These are phyloP conservation scores for Poeciliopsis turneri DNA, from an alignment of 2,797 vertebrate genomes.

Conservation along the genomic window DNA sequence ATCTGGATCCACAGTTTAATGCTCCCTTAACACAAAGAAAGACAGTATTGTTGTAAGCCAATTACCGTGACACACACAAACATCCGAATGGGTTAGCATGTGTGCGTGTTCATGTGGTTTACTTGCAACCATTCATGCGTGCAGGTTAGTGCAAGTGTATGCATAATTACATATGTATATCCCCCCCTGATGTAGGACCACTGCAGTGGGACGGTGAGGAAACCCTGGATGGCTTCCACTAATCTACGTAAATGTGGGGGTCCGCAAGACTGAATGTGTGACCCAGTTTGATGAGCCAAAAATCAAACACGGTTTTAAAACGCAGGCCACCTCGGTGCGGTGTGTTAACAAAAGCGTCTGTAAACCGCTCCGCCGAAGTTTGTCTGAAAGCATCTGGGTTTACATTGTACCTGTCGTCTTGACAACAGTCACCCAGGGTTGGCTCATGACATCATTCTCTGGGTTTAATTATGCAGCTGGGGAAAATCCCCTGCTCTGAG, in stretches of 20 bases:
- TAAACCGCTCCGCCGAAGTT: slow-evolving; percentile 13
- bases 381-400: slow-evolving; percentile 42
- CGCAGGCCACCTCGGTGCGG: slow-evolving; percentile 11
- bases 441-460: slow-evolving; percentile 72
- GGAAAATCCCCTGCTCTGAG: slow-evolving; percentile 66
- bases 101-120: slow-evolving; percentile 31
- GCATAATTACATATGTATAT: slow-evolving; percentile 6
- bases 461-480: slow-evolving; percentile 67
- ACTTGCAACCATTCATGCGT: slow-evolving; percentile 25
- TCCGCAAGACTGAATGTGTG: background rate
- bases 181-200: background rate
- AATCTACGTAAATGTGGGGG: background rate
- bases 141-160: slow-evolving; percentile 17
- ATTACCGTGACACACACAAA: slow-evolving; percentile 66
- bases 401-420: slow-evolving; percentile 67
- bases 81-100: slow-evolving; percentile 45
- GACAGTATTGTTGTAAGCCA: slow-evolving; percentile 79
- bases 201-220: background rate
- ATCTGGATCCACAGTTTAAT: slow-evolving; percentile 78
- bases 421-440: slow-evolving; percentile 70
- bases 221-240: background rate
- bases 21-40: slow-evolving; percentile 75
- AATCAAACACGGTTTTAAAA: slow-evolving; percentile 5
- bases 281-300: background rate
- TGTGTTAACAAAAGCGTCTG: slow-evolving; percentile 14